A percentile compares a stretch with the other conserved stretches of the same genome.
phyloP scores from a whole-genome alignment of 1,140 invertebrate genomes.

The Bombus consobrinus region DNA sequence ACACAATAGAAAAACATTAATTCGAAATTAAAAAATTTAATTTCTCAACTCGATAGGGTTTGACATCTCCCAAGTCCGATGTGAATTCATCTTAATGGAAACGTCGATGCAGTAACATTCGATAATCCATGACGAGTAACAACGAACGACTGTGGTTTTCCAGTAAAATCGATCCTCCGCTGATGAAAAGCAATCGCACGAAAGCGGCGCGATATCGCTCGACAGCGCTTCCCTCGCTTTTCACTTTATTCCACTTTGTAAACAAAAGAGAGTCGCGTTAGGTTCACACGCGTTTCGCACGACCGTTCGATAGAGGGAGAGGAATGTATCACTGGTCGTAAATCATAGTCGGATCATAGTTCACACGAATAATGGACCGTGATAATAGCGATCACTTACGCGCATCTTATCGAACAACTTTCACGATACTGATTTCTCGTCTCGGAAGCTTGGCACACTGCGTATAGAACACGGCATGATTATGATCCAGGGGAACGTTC shows the following conservation, averaged over 20 bases:
- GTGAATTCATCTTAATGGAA: neutral
- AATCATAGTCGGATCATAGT: neutral
- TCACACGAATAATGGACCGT: neutral
- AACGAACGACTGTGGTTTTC: neutral
- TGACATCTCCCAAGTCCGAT: neutral
- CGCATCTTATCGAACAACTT: constrained; percentile 2
- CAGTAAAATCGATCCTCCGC: neutral
- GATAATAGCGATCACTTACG: neutral
- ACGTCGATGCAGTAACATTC: neutral
- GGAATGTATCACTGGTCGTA: neutral
- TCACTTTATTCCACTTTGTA: constrained; percentile 1
- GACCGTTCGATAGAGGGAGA: too few relatives aligned
- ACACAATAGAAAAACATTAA: neutral
- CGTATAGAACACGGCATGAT: neutral
- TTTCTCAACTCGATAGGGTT: neutral
- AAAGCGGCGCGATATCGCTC: neutral
- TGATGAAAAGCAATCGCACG: neutral
- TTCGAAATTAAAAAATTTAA: neutral
- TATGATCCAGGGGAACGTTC: too few relatives aligned
- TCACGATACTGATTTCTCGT: constrained; percentile 1
- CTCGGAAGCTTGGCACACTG: neutral
- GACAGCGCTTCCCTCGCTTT: neutral
- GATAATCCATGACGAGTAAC: neutral
- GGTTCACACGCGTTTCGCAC: neutral
- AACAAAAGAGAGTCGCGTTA: neutral